Conservation (phyloP, 2,113 vertebrate genomes). For the Pseudois nayaur region DNA sequence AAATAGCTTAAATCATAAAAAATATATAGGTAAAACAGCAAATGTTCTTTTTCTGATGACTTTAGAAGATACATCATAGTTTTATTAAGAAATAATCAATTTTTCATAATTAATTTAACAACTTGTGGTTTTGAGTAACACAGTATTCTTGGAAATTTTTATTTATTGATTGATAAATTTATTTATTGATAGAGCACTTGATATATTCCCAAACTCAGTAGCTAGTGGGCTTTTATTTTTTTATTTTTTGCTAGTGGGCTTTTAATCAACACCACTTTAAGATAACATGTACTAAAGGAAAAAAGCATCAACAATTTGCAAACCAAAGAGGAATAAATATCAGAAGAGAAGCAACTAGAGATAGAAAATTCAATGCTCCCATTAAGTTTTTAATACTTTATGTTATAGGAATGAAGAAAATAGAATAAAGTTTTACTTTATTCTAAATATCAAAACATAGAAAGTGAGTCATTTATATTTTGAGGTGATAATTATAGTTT, state of each 20-base stretch:
- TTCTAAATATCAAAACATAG: neutral
- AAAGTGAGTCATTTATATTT: neutral
- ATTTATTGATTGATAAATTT: neutral
- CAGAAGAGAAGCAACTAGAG: neutral
- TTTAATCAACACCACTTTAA: neutral
- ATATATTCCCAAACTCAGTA: neutral
- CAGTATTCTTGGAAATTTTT: neutral
- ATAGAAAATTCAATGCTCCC: neutral
- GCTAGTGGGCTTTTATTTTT: neutral
- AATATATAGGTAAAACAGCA: neutral
- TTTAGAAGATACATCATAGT: neutral
- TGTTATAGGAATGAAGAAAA: neutral
- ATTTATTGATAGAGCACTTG: neutral
- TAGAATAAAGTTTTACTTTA: neutral
- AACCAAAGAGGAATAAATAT: neutral
- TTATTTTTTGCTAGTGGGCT: neutral
- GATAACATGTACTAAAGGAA: neutral
- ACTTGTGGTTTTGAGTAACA: neutral
- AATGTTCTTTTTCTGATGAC: neutral
- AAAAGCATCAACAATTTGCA: neutral
- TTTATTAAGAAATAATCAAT: neutral
- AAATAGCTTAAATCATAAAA: neutral
- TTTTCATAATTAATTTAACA: neutral
- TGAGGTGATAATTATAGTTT: neutral
- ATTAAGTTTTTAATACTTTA: neutral